phyloP scores from a whole-genome alignment of 1,140 invertebrate genomes.

The Adoxophyes honmai region DNA sequence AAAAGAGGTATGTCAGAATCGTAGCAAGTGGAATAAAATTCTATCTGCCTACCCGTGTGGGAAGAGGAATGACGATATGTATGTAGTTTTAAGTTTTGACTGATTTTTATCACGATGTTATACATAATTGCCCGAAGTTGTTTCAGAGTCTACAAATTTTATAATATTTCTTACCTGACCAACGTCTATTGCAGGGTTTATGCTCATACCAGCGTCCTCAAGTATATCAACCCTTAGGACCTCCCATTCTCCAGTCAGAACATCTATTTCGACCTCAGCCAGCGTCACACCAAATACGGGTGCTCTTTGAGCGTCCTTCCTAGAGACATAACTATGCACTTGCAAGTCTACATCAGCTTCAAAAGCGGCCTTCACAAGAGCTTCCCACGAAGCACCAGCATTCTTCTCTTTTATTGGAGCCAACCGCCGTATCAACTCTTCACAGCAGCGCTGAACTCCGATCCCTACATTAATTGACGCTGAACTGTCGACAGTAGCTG shows the following conservation, averaged over 20 bases:
- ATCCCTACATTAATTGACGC: conserved; percentile 31
- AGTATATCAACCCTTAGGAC: conserved; percentile 84
- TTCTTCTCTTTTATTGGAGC: conserved; percentile 78
- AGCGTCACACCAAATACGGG: conserved; percentile 80
- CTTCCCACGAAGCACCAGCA: conserved; percentile 79
- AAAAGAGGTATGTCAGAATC: too few species aligned
- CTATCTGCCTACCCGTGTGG: too few species aligned
- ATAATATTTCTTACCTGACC: conserved; percentile 83
- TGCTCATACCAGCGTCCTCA: conserved; percentile 84
- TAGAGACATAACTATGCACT: conserved; percentile 25
- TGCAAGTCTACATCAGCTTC: conserved; percentile 78
- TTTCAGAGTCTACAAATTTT: too few species aligned
- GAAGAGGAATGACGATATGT: too few species aligned
- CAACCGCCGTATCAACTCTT: conserved; percentile 76
- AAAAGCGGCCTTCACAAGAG: conserved; percentile 78
- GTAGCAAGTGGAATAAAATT: too few species aligned
- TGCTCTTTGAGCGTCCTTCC: conserved; percentile 53
- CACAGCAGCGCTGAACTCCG: conserved; percentile 35
- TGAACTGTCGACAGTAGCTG: conserved; percentile 66
- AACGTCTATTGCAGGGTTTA: conserved; percentile 87
- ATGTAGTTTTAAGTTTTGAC: too few species aligned
- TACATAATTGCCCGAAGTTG: too few species aligned
- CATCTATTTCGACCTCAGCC: conserved; percentile 84
- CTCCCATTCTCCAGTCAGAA: conserved; percentile 83
- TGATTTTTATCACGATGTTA: too few species aligned